These are phyloP conservation scores for Falco concolor DNA, from an alignment of 2,797 vertebrate species.

Conservation along the genomic window DNA sequence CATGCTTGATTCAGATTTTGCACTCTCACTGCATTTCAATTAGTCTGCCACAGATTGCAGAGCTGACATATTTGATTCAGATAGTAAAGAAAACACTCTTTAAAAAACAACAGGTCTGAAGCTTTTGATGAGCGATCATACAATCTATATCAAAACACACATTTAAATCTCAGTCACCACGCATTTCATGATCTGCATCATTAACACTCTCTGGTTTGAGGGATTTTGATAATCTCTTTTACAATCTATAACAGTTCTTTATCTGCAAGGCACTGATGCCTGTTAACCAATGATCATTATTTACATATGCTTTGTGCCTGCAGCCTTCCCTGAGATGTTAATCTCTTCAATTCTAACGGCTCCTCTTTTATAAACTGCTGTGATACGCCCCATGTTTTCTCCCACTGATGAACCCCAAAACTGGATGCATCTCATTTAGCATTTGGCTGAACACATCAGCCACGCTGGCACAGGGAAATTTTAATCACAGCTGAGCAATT, in stretches of 20 bases:
- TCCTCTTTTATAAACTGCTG: neutral
- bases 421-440: neutral
- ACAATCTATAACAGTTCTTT: neutral
- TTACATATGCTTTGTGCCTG: neutral
- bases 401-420: neutral
- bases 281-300: constrained; percentile 1
- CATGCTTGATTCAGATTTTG: constrained; percentile 12
- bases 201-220: constrained; percentile 20
- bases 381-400: neutral
- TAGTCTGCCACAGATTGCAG: constrained; percentile 25
- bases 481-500: neutral
- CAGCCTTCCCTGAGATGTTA: neutral
- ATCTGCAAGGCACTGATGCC: neutral
- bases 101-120: constrained; percentile 18
- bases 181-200: constrained; percentile 14
- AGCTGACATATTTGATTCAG: constrained; percentile 26
- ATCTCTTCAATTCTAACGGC: neutral
- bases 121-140: constrained; percentile 26
- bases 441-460: neutral
- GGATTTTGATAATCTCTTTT: constrained; percentile 32
- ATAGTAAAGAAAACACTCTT: constrained; percentile 17
- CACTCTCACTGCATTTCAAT: constrained; percentile 40
- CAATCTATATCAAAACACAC: constrained; percentile 17
- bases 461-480: neutral
- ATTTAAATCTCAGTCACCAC: constrained; percentile 16